A percentile compares a stretch with the other conserved stretches of the same genome.
Evolutionary conservation across 2,797 vertebrate species (phyloP).

Genomic region (Scyliorhinus canicula): DNA sequence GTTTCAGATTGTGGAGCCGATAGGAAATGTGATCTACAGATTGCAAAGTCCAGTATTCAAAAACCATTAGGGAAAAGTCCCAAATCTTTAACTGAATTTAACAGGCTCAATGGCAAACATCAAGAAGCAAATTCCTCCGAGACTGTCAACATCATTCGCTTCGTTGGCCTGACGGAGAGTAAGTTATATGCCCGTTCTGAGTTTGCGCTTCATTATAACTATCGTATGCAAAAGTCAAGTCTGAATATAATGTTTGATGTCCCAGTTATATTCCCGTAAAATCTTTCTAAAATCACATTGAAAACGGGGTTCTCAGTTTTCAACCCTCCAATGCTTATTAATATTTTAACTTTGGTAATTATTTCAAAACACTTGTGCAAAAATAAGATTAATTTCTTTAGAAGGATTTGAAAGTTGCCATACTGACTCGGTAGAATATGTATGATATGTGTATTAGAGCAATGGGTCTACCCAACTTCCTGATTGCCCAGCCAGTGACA

Average conservation of each 20-base stretch:
- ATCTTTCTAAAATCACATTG: too few relatives aligned
- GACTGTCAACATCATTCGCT: not conserved
- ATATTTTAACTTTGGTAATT: not conserved
- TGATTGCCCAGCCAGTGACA: not conserved
- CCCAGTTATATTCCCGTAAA: not conserved
- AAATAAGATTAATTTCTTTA: not conserved
- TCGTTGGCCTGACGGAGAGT: conserved; percentile 3
- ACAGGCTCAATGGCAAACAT: not conserved
- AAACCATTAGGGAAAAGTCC: not conserved
- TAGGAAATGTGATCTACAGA: too few relatives aligned
- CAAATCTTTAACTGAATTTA: not conserved
- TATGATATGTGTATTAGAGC: not conserved
- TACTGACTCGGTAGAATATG: not conserved
- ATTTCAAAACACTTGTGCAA: not conserved
- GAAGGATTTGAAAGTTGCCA: not conserved
- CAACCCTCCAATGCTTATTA: not conserved
- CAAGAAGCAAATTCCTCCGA: not conserved
- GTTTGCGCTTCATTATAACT: not conserved
- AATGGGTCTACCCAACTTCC: not conserved
- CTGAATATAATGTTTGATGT: not conserved
- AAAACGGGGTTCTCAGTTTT: not conserved
- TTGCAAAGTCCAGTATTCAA: not conserved
- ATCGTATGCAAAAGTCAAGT: too few relatives aligned
- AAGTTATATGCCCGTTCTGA: not conserved
- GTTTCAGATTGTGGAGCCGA: conserved; percentile 11